Base-by-base conservation (phyloP, 2,113 vertebrate genomes). In the Malaclemys terrapin region DNA sequence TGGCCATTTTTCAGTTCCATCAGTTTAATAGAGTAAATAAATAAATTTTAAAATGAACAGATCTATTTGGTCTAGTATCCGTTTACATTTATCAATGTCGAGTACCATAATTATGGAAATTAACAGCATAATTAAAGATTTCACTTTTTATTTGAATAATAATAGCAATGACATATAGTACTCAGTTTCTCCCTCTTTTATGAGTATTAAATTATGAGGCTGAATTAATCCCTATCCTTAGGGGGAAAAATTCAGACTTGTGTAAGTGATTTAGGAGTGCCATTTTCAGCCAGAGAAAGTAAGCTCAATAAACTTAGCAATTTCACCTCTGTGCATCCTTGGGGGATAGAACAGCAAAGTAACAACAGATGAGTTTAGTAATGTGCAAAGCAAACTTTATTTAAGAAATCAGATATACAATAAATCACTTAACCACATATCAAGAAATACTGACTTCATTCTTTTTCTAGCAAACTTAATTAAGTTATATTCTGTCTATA, bases 251-350 rank as follows among this genome's bases (percentile, higher is more conserved):
- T 0, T 80, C 56, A 62, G 90, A 88, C 54, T 4, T 49, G 24
- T 13, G 76, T 6, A 78, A 78, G n/a, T 38, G n/a, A 72, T 19
- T 38, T 62, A 62, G 78, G 87, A 93, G 90, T 85, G 90, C 94
- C 96, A 96, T 94, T 97, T 97, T 93, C 96, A 97, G 90, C 83
- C 9, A 1, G 19, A 69, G 7, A 72, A 10, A 89, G 87, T 83
- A 92, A 94, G 81, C 81, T 65, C 84, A 54, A 75, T 95, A 85
- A 87, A 97, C 42, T 86, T 93, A 95, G 93, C 65, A 93, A 89
- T 92, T 92, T 95, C 95, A 87, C 87, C 88, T 86, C 72, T 79
- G 78, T 47, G 3, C 88, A 92, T 54, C 94, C 94, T 97, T 38
- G 47, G 96, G 94, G 96, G 94, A 85, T 85, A 85, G 95, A 86